These are phyloP conservation scores for Gavia stellata DNA, from an alignment of 2,113 vertebrate genomes.

Conservation along the genomic window DNA sequence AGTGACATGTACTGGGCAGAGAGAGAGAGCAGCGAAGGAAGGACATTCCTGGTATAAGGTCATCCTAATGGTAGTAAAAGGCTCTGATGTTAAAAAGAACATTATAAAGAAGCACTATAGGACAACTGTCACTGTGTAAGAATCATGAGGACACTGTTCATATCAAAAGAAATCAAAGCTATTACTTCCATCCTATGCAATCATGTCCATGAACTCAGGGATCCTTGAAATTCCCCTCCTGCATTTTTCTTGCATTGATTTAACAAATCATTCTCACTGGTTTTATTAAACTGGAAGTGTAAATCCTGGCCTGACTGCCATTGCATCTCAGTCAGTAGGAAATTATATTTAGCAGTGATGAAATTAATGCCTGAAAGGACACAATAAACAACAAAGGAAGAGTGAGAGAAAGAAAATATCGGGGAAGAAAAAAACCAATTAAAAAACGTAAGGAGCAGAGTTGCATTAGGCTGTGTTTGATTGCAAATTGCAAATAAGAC, in stretches of 20 bases:
- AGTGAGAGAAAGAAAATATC: neutral
- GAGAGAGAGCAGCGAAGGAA: neutral
- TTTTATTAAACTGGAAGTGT: neutral
- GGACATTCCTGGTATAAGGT: neutral
- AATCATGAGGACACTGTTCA: neutral
- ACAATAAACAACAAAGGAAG: neutral
- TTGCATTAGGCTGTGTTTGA: neutral
- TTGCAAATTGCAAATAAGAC: neutral
- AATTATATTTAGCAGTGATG: neutral
- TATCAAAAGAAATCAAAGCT: neutral
- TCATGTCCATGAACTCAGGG: neutral
- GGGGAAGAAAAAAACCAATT: neutral
- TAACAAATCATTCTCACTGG: neutral
- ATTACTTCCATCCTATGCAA: neutral
- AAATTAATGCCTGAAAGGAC: conserved; percentile 19
- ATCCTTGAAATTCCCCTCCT: neutral
- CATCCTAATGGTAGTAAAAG: neutral
- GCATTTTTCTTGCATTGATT: neutral
- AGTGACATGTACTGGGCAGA: neutral
- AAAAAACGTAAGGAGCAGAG: neutral
- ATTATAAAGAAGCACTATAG: neutral
- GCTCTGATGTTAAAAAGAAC: neutral
- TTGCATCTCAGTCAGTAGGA: neutral
- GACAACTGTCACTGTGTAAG: neutral
- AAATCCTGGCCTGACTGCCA: neutral